These are phyloP conservation scores for Capromys pilorides DNA, from an alignment of 2,797 vertebrate species.

Conservation along the genomic window DNA sequence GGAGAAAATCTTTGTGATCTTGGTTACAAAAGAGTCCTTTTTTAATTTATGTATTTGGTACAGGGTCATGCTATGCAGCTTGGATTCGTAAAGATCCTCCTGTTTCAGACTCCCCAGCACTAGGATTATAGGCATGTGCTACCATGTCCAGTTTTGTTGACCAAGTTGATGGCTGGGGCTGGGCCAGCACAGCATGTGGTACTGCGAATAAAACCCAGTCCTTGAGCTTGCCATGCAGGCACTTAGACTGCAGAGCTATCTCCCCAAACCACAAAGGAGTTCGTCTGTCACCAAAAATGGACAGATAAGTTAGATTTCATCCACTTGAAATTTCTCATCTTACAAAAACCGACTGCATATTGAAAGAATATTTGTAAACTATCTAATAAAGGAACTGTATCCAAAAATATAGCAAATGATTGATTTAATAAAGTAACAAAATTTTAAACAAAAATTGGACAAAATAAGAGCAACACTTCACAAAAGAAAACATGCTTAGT, in stretches of 20 bases:
- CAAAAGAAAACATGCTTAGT: conserved; percentile 1
- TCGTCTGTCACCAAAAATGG: not conserved
- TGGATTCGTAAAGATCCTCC: too few species aligned
- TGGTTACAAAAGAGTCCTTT: not conserved
- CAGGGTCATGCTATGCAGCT: too few species aligned
- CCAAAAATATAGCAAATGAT: not conserved
- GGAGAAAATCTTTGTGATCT: not conserved
- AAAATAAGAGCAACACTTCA: not conserved
- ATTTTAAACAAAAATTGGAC: not conserved
- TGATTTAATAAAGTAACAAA: not conserved
- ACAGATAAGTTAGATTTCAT: not conserved
- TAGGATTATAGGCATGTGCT: too few species aligned
- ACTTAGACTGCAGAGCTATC: too few species aligned
- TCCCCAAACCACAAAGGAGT: too few species aligned
- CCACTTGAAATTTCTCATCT: conserved; percentile 17
- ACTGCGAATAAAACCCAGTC: too few species aligned
- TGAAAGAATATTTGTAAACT: not conserved
- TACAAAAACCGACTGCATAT: not conserved
- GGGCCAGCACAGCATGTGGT: too few species aligned
- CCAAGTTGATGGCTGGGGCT: too few species aligned
- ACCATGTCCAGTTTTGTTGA: too few species aligned
- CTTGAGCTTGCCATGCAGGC: too few species aligned
- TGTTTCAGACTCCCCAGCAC: too few species aligned
- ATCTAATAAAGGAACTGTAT: conserved; percentile 9
- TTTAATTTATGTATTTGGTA: too few species aligned